Conservation (phyloP, 2,888 invertebrate species). For the Tanytarsus gracilentus region DNA sequence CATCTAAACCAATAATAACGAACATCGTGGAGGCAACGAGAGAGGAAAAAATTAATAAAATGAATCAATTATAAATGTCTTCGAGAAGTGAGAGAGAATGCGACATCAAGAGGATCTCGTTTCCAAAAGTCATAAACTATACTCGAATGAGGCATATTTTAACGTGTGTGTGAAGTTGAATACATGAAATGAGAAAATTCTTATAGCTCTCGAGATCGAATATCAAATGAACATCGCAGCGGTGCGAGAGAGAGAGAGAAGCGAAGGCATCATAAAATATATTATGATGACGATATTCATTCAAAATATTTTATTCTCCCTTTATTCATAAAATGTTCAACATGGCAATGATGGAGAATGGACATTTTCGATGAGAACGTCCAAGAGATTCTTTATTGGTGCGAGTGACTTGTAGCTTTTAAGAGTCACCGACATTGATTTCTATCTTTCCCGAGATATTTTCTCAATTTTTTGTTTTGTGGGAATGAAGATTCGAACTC, state of each 20-base stretch:
- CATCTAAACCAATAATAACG: too few species aligned
- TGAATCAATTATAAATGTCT: slow-evolving; percentile 24
- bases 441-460: not conserved
- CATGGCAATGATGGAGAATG: slow-evolving; percentile 9
- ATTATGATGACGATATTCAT: not conserved
- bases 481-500: too few species aligned
- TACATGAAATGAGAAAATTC: not conserved
- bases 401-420: not conserved
- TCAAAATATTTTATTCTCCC: too few species aligned
- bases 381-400: slow-evolving; percentile 2
- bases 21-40: too few species aligned
- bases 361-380: slow-evolving; percentile 13
- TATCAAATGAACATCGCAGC: slow-evolving; percentile 21
- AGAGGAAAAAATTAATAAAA: slow-evolving; percentile 14
- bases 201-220: slow-evolving; percentile 9
- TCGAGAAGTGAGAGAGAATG: too few species aligned
- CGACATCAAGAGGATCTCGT: slow-evolving; percentile 27
- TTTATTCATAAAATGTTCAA: slow-evolving; percentile 13
- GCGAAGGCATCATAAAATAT: slow-evolving; percentile 7
- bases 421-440: not conserved
- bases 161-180: too few species aligned
- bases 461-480: not conserved
- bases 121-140: slow-evolving; percentile 25
- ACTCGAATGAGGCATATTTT: too few species aligned
- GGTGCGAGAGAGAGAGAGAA: too few species aligned